These are phyloP conservation scores for Choristoneura fumiferana DNA, from an alignment of 1,140 invertebrate genomes.

Conservation along the genomic window DNA sequence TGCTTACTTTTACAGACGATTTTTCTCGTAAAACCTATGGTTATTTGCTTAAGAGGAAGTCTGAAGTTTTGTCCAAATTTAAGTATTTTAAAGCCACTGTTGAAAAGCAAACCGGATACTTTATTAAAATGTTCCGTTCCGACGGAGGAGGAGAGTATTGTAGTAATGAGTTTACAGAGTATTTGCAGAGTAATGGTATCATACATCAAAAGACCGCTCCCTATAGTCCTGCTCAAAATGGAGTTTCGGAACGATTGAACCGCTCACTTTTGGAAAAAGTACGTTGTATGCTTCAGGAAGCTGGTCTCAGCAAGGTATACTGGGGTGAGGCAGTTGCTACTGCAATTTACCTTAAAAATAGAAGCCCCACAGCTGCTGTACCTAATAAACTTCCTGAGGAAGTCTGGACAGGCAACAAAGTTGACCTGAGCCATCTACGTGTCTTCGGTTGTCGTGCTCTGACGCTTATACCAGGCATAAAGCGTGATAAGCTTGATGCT, in stretches of 20 bases:
- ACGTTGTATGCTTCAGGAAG: slow-evolving; percentile 27
- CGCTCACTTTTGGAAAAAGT: slow-evolving; percentile 42
- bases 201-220: slow-evolving; percentile 33
- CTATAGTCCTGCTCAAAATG: slow-evolving; percentile 45
- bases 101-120: slow-evolving; percentile 27
- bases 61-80: slow-evolving; percentile 42
- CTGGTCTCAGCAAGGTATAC: slow-evolving; percentile 29
- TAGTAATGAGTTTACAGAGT: slow-evolving; percentile 29
- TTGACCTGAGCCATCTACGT: slow-evolving; percentile 34
- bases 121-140: slow-evolving; percentile 37
- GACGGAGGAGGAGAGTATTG: slow-evolving; percentile 35
- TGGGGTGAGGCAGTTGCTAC: slow-evolving; percentile 53
- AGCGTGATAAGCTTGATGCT: slow-evolving; percentile 25
- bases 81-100: slow-evolving; percentile 25
- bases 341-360: slow-evolving; percentile 47
- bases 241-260: slow-evolving; percentile 55
- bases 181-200: slow-evolving; percentile 27
- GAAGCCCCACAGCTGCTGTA: slow-evolving; percentile 21
- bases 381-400: slow-evolving; percentile 43
- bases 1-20: too few species aligned
- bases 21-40: slow-evolving; percentile 38
- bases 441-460: slow-evolving; percentile 41
- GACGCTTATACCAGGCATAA: slow-evolving; percentile 33
- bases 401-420: slow-evolving; percentile 40
- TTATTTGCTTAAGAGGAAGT: slow-evolving; percentile 54